These are phyloP conservation scores for Icerya purchasi DNA, from an alignment of 2,888 invertebrate species.

Conservation along the genomic window DNA sequence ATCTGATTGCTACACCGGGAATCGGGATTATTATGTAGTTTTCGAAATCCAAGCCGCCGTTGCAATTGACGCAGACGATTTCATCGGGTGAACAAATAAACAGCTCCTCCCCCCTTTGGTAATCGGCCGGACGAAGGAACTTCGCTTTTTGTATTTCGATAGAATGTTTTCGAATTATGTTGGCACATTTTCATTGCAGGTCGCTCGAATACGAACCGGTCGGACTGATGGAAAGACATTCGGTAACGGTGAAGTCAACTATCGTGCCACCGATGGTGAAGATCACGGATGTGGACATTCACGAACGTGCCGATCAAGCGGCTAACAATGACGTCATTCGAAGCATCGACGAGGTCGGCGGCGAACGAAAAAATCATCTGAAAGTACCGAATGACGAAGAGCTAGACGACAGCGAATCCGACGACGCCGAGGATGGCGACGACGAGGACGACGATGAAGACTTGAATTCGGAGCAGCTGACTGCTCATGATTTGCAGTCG, in stretches of 20 bases:
- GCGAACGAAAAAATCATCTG: slow-evolving; percentile 24
- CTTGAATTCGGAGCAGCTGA: slow-evolving; percentile 29
- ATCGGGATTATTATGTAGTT: too few species aligned
- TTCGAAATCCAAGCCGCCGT: too few species aligned
- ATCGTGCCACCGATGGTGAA: slow-evolving; percentile 6
- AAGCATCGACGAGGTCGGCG: slow-evolving; percentile 25
- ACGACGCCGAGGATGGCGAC: slow-evolving; percentile 24
- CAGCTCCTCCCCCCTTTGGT: too few species aligned
- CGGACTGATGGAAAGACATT: slow-evolving; percentile 38
- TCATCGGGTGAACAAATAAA: too few species aligned
- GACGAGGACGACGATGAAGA: slow-evolving; percentile 22
- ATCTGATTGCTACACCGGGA: too few species aligned
- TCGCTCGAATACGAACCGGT: slow-evolving; percentile 87
- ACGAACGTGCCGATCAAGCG: not conserved
- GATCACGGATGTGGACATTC: not conserved
- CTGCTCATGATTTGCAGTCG: slow-evolving; percentile 26
- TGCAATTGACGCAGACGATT: too few species aligned
- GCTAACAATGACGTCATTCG: slow-evolving; percentile 15
- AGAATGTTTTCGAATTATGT: slow-evolving; percentile 6
- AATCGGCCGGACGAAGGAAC: too few species aligned
- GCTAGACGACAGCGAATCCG: slow-evolving; percentile 22
- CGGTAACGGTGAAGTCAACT: slow-evolving; percentile 24
- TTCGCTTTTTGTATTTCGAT: too few species aligned
- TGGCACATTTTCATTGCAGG: slow-evolving; percentile 32
- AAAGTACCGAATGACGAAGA: slow-evolving; percentile 20